Percentiles rank a stretch among this genome's conserved stretches.
phyloP scores from a whole-genome alignment of 2,113 vertebrate species.

The Kryptolebias marmoratus region DNA sequence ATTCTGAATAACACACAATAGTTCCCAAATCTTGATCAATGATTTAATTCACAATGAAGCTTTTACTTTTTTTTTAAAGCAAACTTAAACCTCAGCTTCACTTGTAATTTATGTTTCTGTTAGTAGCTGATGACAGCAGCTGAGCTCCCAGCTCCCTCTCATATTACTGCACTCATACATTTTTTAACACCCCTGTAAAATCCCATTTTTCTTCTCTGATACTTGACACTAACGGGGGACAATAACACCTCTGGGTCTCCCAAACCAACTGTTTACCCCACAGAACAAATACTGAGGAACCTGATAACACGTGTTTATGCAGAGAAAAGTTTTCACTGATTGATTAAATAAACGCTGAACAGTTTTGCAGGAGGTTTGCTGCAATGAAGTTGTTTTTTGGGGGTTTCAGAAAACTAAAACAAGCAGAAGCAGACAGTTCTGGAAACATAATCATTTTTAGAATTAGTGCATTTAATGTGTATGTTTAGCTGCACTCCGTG shows the following conservation, averaged over 20 bases:
- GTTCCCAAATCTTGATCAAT: background rate
- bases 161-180: conserved; percentile 67
- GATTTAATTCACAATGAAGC: background rate
- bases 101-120: background rate
- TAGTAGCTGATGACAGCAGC: conserved; percentile 16
- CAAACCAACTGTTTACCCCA: background rate
- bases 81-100: background rate
- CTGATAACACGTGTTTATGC: background rate
- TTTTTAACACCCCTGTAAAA: conserved; percentile 59
- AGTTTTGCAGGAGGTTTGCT: too few species aligned
- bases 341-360: too few species aligned
- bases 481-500: too few species aligned
- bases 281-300: background rate
- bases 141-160: conserved; percentile 26
- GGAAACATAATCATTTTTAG: too few species aligned
- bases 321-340: background rate
- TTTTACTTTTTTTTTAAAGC: background rate
- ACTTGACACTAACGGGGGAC: conserved; percentile 60
- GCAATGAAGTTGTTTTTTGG: too few species aligned
- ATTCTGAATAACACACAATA: conserved; percentile 50
- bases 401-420: too few species aligned
- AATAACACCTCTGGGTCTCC: conserved; percentile 22
- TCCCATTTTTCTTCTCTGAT: conserved; percentile 46
- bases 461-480: too few species aligned
- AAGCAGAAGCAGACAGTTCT: too few species aligned